Base-by-base conservation (phyloP, 2,797 vertebrate species). In the Carduelis carduelis region DNA sequence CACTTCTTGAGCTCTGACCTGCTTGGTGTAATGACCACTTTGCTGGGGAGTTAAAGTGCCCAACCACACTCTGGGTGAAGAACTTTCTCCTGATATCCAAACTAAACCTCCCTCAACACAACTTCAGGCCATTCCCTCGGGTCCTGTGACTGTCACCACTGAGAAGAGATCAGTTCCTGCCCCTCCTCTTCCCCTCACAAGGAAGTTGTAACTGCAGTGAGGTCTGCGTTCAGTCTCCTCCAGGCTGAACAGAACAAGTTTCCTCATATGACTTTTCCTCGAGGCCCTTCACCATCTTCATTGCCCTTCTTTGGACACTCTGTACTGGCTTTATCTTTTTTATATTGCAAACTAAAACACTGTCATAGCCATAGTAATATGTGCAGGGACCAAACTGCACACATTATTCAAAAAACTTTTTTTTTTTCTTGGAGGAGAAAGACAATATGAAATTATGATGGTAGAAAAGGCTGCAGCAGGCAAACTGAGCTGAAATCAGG, bases 81-180 rank as follows among this genome's bases (percentile, higher is more conserved):
- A 57, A 32, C 1, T 4, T 50, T 32, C 18, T 6, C 6, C 12
- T n/a, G 7, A 76, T 20, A 37, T 5, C 13, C 39, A 30, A 6
- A 4, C 8, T 39, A 60, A 60, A 20, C 7, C 11, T 46, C 1
- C 11, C 11, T 24, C 44, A 6, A 60, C 28, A 9, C 9, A 44
- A 1, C 11, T 34, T 37, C 39, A 68, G 12, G 13, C 23, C 11
- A 17, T 30, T 53, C 23, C 23, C 13, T 14, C 0, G 0, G 1
- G 19, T 60, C 12, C 19, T 76, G 19, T 39, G 37, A n/a, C 15
- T 23, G 56, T 32, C 9, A 32, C n/a, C 22, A 12, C 5, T 19
- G 23, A 60, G 46, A 39, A 39, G 39, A 63, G 23, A 68, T 52
- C 53, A 28, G 28, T 37, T 23, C 5, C 37, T 68, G 46, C 12